Evolutionary conservation across 2,113 vertebrate species (phyloP).

Genomic region (Gallinago media): DNA sequence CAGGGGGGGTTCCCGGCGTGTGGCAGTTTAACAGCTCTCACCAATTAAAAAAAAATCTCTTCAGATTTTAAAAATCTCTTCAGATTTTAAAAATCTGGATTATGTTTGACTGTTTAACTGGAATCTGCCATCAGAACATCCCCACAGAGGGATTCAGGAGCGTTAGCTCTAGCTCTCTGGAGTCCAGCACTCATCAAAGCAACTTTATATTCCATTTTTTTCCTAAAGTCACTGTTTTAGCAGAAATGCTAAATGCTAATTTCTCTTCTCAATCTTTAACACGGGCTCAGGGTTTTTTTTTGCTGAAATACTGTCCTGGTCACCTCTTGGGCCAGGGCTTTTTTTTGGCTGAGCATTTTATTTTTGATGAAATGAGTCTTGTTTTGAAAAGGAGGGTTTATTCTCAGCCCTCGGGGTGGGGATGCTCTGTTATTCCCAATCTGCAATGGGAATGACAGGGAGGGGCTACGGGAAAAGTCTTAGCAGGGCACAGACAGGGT

Average conservation of each 20-base stretch:
- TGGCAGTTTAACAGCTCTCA: background rate
- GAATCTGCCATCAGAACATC: background rate
- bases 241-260: no score
- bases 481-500: background rate
- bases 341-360: rapidly evolving
- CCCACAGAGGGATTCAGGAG: rapidly evolving
- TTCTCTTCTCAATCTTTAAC: background rate
- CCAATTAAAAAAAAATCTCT: background rate
- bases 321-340: background rate
- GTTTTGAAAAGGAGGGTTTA: background rate
- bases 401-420: background rate
- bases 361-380: no score
- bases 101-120: background rate
- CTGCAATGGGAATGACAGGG: background rate
- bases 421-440: background rate
- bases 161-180: no score
- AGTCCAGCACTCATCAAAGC: background rate
- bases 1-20: background rate
- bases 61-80: background rate
- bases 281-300: background rate
- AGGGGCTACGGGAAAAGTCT: background rate
- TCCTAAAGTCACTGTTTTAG: background rate
- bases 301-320: background rate
- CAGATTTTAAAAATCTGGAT: background rate
- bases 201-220: rapidly evolving